Percentiles rank a stretch among this genome's conserved stretches.
phyloP scores from a whole-genome alignment of 1,140 invertebrate genomes.

The Drosophila saltans region DNA sequence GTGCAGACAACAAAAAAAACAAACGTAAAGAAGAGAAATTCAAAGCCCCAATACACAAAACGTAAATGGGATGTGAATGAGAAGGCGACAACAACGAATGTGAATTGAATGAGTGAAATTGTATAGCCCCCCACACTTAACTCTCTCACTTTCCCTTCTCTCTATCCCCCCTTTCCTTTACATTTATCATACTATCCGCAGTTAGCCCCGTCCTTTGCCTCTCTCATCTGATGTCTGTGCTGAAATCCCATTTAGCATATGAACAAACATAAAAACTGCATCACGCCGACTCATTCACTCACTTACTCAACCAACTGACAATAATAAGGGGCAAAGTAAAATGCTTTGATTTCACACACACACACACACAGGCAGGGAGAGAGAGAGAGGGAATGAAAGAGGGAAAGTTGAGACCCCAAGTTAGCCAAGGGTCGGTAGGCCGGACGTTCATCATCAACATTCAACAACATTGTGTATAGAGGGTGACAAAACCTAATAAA shows the following conservation, averaged over 20 bases:
- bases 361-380: conserved; percentile 10
- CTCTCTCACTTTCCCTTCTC: not conserved
- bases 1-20: too few species aligned
- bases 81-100: conserved; percentile 46
- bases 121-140: conserved; percentile 31
- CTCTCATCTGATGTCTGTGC: conserved; percentile 6
- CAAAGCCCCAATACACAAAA: conserved; percentile 64
- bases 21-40: conserved; percentile 46
- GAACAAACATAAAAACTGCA: conserved; percentile 45
- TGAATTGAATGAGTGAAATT: conserved; percentile 73
- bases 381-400: not conserved
- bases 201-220: not conserved
- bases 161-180: too few species aligned
- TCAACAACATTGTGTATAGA: conserved; percentile 40
- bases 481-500: conserved; percentile 81
- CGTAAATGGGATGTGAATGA: conserved; percentile 59
- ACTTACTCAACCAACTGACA: conserved; percentile 28
- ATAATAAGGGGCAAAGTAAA: conserved; percentile 68
- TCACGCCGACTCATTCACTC: conserved; percentile 35
- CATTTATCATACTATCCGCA: too few species aligned
- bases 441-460: conserved; percentile 62
- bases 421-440: conserved; percentile 16
- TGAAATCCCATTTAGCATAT: conserved; percentile 56
- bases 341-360: conserved; percentile 67
- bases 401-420: conserved; percentile 7